Percentiles rank a stretch among this genome's conserved stretches.
phyloP scores from a whole-genome alignment of 1,140 invertebrate species.

The Drosophila obscura region DNA sequence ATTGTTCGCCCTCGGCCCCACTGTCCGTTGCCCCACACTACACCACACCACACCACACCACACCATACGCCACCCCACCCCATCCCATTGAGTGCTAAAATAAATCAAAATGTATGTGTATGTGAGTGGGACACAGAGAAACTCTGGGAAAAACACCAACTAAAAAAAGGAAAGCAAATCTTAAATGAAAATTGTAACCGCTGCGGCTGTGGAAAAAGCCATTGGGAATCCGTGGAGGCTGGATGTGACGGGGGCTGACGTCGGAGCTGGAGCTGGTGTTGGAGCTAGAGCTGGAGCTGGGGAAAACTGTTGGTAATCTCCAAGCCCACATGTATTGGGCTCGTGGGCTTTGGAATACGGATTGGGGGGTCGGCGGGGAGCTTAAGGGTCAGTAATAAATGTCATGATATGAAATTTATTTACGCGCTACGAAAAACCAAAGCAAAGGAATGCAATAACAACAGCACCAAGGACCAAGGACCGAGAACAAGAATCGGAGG shows the following conservation, averaged over 20 bases:
- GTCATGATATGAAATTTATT: conserved; percentile 81
- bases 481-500: conserved; percentile 33
- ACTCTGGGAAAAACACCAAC: conserved; percentile 21
- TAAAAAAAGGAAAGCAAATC: conserved; percentile 69
- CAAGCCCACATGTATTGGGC: conserved; percentile 46
- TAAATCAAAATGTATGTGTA: conserved; percentile 71
- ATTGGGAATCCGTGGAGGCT: conserved; percentile 50
- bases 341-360: conserved; percentile 37
- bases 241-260: conserved; percentile 9
- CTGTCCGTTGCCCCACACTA: conserved; percentile 1
- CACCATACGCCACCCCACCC: not conserved
- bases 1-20: conserved; percentile 28
- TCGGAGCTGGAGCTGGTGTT: not conserved
- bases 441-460: conserved; percentile 75
- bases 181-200: conserved; percentile 79
- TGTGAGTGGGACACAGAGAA: conserved; percentile 23
- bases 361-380: conserved; percentile 35
- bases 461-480: conserved; percentile 43
- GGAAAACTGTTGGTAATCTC: conserved; percentile 58
- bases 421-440: conserved; percentile 77
- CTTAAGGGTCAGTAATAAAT: conserved; percentile 81
- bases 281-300: not conserved
- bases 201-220: conserved; percentile 48
- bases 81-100: conserved; percentile 68
- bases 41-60: too few species aligned